Evolutionary conservation across 2,113 vertebrate genomes (phyloP).

Genomic region (Hucho hucho): DNA sequence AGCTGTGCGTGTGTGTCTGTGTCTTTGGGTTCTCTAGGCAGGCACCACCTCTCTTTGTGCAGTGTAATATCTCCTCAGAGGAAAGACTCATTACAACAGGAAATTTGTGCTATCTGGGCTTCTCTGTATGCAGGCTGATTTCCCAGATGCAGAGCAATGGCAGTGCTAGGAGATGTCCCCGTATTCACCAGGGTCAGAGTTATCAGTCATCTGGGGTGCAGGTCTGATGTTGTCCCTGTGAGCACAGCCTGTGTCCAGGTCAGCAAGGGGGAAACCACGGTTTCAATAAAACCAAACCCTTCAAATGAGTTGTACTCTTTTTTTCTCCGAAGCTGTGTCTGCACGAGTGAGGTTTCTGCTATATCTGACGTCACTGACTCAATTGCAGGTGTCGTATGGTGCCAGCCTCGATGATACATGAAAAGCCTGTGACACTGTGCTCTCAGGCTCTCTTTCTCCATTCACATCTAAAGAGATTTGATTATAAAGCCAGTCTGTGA

Average conservation of each 20-base stretch:
- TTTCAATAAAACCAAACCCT: conserved; percentile 15
- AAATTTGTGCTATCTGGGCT: conserved; percentile 59
- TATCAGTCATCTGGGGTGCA: conserved; percentile 32
- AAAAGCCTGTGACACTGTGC: neutral
- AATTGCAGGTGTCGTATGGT: conserved; percentile 4
- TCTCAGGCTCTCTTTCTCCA: neutral
- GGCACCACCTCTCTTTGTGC: neutral
- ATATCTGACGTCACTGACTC: conserved; percentile 22
- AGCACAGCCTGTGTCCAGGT: conserved; percentile 25
- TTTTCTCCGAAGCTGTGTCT: neutral
- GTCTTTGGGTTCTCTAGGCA: conserved; percentile 2
- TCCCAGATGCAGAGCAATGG: conserved; percentile 40
- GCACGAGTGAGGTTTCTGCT: conserved; percentile 15
- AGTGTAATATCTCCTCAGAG: conserved; percentile 37
- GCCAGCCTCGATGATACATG: neutral
- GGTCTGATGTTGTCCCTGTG: conserved; percentile 8
- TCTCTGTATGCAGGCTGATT: conserved; percentile 50
- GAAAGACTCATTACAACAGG: conserved; percentile 64
- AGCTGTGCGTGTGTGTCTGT: conserved; percentile 12
- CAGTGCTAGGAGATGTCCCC: conserved; percentile 23
- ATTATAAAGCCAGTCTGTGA: conserved; percentile 10
- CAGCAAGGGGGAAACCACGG: neutral
- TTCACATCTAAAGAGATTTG: conserved; percentile 3
- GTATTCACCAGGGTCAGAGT: conserved; percentile 39
- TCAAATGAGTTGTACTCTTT: conserved; percentile 4